Evolutionary conservation across 2,888 invertebrate genomes (phyloP).

Genomic region (Cryptocheilus praepositus): DNA sequence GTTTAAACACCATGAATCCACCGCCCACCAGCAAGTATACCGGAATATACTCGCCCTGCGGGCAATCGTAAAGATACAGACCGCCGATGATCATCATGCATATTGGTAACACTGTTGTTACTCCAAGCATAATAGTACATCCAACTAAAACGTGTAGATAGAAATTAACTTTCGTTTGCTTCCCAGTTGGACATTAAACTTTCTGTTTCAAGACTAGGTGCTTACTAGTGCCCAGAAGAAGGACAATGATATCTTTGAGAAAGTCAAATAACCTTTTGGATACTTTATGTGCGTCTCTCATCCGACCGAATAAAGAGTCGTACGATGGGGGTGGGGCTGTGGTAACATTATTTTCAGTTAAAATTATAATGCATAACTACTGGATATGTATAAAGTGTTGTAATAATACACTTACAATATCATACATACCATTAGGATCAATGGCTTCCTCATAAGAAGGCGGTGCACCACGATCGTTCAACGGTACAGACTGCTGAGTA

Average conservation of each 20-base stretch:
- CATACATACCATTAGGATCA: slow-evolving; percentile 77
- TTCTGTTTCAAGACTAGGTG: slow-evolving; percentile 2
- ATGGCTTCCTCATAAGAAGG: slow-evolving; percentile 80
- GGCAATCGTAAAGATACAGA: slow-evolving; percentile 80
- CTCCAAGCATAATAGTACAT: slow-evolving; percentile 80
- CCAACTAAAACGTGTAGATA: slow-evolving; percentile 76
- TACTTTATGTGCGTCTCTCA: slow-evolving; percentile 79
- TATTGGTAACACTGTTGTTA: slow-evolving; percentile 81
- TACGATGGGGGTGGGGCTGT: slow-evolving; percentile 82
- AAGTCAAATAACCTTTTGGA: slow-evolving; percentile 80
- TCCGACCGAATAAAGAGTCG: slow-evolving; percentile 81
- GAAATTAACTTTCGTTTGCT: slow-evolving; percentile 5
- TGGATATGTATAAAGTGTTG: background rate
- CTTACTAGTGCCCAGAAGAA: slow-evolving; percentile 81
- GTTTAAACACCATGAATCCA: slow-evolving; percentile 80
- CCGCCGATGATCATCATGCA: slow-evolving; percentile 83
- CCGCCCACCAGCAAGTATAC: slow-evolving; percentile 83
- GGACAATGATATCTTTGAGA: slow-evolving; percentile 78
- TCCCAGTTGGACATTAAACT: background rate
- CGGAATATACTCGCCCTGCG: slow-evolving; percentile 81
- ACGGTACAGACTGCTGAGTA: slow-evolving; percentile 57
- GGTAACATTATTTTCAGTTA: background rate
- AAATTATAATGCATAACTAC: slow-evolving; percentile 15
- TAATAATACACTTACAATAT: background rate
- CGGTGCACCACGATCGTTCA: slow-evolving; percentile 76